Conservation (phyloP, 2,888 invertebrate genomes). For the Eupelmus urozonus region DNA sequence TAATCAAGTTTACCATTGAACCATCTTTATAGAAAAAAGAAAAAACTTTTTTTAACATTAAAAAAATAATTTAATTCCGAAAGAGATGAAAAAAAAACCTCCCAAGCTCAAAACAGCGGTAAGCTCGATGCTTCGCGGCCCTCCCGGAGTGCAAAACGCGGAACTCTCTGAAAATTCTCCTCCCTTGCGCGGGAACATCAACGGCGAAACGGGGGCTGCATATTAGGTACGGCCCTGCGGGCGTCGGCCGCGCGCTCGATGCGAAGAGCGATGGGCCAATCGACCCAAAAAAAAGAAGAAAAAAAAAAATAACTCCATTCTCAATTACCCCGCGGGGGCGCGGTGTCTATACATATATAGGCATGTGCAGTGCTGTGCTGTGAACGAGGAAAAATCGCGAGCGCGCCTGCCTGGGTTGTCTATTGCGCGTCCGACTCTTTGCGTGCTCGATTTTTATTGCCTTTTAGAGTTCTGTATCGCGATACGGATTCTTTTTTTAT, state of each 20-base stretch:
- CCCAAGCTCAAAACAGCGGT: constrained; percentile 30
- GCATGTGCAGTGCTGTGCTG: no score
- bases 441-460: no score
- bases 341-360: no score
- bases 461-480: no score
- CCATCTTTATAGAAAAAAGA: no score
- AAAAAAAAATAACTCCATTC: neutral
- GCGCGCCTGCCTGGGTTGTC: no score
- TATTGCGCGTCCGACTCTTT: no score
- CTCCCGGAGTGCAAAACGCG: neutral
- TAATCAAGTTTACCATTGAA: no score
- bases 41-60: no score
- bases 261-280: constrained; percentile 1
- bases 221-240: constrained; percentile 4
- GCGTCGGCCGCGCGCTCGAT: constrained; percentile 2
- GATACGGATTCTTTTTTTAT: neutral
- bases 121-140: constrained; percentile 52
- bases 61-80: no score
- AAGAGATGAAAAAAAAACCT: no score
- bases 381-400: no score
- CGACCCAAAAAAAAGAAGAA: constrained; percentile 22
- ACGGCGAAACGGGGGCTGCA: neutral
- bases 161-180: constrained; percentile 14
- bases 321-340: neutral
- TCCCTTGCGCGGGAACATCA: constrained; percentile 48